Percentiles rank a stretch among this genome's conserved stretches.
phyloP scores from a whole-genome alignment of 2,888 invertebrate species.

The Mimas tiliae region DNA sequence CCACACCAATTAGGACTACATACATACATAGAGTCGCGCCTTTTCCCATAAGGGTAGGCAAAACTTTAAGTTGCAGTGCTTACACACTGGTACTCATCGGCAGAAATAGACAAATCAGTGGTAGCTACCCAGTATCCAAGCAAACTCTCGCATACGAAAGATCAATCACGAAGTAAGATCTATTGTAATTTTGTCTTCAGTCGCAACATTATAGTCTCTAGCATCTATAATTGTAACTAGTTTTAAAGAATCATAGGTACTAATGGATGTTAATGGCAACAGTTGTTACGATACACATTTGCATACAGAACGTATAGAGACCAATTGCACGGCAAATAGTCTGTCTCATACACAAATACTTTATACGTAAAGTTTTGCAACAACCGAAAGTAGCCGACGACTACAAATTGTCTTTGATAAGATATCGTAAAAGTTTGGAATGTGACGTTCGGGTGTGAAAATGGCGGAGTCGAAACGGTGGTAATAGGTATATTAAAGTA shows the following conservation, averaged over 20 bases:
- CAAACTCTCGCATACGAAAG: too few relatives aligned
- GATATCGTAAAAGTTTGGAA: neutral
- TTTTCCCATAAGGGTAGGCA: too few relatives aligned
- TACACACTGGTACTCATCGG: too few relatives aligned
- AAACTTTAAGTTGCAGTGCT: too few relatives aligned
- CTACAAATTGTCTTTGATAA: conserved; percentile 18
- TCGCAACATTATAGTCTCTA: neutral
- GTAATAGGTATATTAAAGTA: neutral
- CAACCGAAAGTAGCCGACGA: conserved; percentile 8
- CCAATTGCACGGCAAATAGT: conserved; percentile 35
- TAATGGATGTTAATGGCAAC: conserved; percentile 43
- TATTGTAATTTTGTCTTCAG: neutral
- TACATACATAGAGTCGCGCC: too few relatives aligned
- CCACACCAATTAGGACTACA: too few relatives aligned
- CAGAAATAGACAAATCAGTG: too few relatives aligned
- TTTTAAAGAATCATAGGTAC: conserved; percentile 25
- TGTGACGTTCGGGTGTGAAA: neutral
- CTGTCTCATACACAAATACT: conserved; percentile 10
- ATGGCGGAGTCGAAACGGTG: neutral
- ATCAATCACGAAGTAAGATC: too few relatives aligned
- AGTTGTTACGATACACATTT: conserved; percentile 50
- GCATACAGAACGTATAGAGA: conserved; percentile 40
- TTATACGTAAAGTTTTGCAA: conserved; percentile 15
- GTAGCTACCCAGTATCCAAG: too few relatives aligned
- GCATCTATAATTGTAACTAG: conserved; percentile 3